phyloP scores from a whole-genome alignment of 1,140 invertebrate species.

The Drosophila chauvacae region DNA sequence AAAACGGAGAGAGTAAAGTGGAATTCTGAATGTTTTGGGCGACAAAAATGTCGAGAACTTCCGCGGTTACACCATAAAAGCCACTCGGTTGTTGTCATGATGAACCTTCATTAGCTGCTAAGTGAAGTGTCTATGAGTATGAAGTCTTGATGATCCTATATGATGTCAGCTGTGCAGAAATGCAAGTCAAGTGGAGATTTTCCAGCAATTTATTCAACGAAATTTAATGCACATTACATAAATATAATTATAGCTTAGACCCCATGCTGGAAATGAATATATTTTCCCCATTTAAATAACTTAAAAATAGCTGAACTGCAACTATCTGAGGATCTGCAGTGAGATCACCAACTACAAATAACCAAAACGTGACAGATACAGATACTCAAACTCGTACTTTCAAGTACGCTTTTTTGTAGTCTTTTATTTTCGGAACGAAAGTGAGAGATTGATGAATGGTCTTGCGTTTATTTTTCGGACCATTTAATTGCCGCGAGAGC shows the following conservation, averaged over 20 bases:
- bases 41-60: constrained; percentile 23
- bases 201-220: not conserved
- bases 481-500: constrained; percentile 56
- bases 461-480: constrained; percentile 43
- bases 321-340: constrained; percentile 27
- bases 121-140: constrained; percentile 18
- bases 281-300: constrained; percentile 4
- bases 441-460: constrained; percentile 78
- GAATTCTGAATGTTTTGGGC: constrained; percentile 24
- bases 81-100: constrained; percentile 13
- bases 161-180: constrained; percentile 64
- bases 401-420: constrained; percentile 40
- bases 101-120: constrained; percentile 53
- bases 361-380: constrained; percentile 20
- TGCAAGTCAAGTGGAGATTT: constrained; percentile 19
- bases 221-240: not conserved
- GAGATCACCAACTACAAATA: constrained; percentile 63
- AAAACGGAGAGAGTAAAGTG: constrained; percentile 20
- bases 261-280: not conserved
- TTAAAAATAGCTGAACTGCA: constrained; percentile 6
- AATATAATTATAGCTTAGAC: constrained; percentile 1
- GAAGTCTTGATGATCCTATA: constrained; percentile 26
- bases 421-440: constrained; percentile 57
- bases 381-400: constrained; percentile 41
- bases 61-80: constrained; percentile 31